Conservation (phyloP, 1,140 invertebrate genomes). For the Drosophila neocordata region DNA sequence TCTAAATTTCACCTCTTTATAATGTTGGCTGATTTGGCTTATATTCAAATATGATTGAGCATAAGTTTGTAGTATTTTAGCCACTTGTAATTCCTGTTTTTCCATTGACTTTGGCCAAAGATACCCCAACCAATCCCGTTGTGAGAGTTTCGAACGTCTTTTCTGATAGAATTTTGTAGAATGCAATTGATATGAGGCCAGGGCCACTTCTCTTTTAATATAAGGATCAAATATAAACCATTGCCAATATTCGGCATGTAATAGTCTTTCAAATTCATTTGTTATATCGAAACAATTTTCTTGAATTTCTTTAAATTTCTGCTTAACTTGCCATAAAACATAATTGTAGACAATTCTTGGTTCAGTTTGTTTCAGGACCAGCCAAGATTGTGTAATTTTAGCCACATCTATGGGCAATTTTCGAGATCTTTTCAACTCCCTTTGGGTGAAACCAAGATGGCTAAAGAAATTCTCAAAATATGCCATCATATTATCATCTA, state of each 20-base stretch:
- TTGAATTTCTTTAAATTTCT: conserved; percentile 26
- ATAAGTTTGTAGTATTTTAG: conserved; percentile 53
- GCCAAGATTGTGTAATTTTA: conserved; percentile 43
- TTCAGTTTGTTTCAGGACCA: conserved; percentile 54
- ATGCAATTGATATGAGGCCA: conserved; percentile 70
- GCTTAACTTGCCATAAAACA: conserved; percentile 64
- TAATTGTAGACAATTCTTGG: conserved; percentile 69
- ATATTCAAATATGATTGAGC: conserved; percentile 60
- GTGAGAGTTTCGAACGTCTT: conserved; percentile 37
- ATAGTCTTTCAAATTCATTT: conserved; percentile 62
- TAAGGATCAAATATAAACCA: conserved; percentile 58
- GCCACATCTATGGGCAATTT: conserved; percentile 54
- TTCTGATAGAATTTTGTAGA: conserved; percentile 71
- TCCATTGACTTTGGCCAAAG: conserved; percentile 52
- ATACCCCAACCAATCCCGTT: conserved; percentile 59
- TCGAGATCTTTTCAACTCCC: conserved; percentile 48
- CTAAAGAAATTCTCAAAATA: conserved; percentile 62
- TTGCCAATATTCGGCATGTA: conserved; percentile 72
- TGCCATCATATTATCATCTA: conserved; percentile 62
- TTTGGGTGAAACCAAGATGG: conserved; percentile 45
- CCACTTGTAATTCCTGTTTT: conserved; percentile 65
- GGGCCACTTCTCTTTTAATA: conserved; percentile 56
- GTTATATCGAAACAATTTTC: conserved; percentile 61
- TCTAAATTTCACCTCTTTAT: conserved; percentile 16
- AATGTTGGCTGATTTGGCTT: conserved; percentile 38